Base-by-base conservation (phyloP, 2,113 vertebrate species). In the Neolamprologus hecqui region DNA sequence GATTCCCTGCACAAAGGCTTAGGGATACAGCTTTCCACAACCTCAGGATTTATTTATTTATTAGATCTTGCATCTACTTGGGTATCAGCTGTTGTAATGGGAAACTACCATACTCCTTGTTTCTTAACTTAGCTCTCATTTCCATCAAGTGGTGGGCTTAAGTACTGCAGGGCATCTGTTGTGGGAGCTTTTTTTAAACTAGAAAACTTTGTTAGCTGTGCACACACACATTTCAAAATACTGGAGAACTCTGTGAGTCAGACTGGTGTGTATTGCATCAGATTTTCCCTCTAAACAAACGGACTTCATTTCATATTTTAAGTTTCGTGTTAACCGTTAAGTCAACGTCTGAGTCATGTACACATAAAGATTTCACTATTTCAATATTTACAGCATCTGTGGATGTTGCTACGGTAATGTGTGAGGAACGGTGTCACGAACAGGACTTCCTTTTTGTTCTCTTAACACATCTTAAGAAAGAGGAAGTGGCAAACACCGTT, bases 91-190 rank as follows among this genome's bases (percentile, higher is more conserved):
- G 42, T 21, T 15, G 1, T 49, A 14, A 31, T 4, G 33, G 10
- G n/a, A 31, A 28, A 49, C 54, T 73, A 37, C 5, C 5, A 23
- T 4, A 40, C 75, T 49, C 28, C 28, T 13, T 2, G 57, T 81
- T 54, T 58, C 11, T 86, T 85, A 81, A 87, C 51, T 68, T 84
- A 73, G 49, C 80, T 86, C 91, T 65, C 87, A 88, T 88, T 89
- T 92, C 94, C 95, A 93, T 83, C 93, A 37, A 88, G 95, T 94
- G 96, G 95, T 70, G 4, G 17, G 33, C 5, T 15, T 15, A 13
- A 40, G 89, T 91, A 96, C 88, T 94, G 89, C 94, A 91, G 11
- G 49, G 2, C 21, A 81, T 42, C 6, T 31, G 58, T 51, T 17
- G 5, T 3, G 8, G 19, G 3, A 65, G 19, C 6, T 68, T 19